phyloP scores from a whole-genome alignment of 2,797 vertebrate genomes.

The Picus viridis region DNA sequence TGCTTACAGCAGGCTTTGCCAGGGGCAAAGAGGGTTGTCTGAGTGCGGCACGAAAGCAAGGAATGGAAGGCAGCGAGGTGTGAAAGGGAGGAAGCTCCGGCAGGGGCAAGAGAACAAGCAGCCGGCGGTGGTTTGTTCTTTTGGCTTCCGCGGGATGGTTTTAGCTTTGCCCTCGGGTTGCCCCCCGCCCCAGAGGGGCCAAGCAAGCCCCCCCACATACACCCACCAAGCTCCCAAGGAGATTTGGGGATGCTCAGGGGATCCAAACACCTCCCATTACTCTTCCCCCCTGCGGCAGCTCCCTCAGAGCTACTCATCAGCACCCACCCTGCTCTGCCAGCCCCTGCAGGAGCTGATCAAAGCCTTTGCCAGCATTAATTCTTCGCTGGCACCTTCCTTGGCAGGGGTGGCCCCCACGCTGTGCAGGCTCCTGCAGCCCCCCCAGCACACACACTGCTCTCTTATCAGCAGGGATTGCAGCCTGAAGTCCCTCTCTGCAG shows the following conservation, averaged over 20 bases:
- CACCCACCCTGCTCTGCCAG: background rate
- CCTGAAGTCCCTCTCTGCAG: background rate
- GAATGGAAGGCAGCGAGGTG: background rate
- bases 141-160: background rate
- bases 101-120: background rate
- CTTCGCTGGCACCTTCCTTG: background rate
- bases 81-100: background rate
- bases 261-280: background rate
- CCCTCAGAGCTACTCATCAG: background rate
- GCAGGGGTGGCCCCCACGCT: background rate
- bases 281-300: background rate
- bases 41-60: background rate
- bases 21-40: background rate
- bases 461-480: background rate
- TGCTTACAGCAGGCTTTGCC: background rate
- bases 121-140: background rate
- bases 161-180: background rate
- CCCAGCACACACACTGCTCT: rapidly evolving
- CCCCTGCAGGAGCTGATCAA: background rate
- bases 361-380: background rate
- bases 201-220: no score
- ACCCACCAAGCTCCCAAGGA: no score
- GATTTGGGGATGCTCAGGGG: background rate
- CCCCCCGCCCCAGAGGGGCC: no score
- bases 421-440: background rate